These are phyloP conservation scores for Mythimna lalbum DNA, from an alignment of 2,888 invertebrate genomes.

Conservation along the genomic window DNA sequence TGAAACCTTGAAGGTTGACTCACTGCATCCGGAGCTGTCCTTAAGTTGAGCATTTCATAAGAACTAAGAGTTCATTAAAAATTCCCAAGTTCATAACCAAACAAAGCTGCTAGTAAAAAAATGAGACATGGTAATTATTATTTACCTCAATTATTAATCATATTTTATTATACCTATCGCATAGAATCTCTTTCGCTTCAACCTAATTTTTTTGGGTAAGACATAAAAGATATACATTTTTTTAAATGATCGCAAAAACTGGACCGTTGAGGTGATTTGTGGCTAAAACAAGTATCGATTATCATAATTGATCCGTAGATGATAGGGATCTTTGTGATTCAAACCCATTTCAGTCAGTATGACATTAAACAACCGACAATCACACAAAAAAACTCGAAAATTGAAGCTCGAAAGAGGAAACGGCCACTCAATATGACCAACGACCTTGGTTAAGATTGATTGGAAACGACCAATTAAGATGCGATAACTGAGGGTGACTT, in stretches of 20 bases:
- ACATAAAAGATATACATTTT: no score
- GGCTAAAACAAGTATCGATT: not conserved
- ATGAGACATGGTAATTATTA: not conserved
- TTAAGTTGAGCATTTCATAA: conserved; percentile 36
- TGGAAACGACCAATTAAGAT: conserved; percentile 5
- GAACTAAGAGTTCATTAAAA: conserved; percentile 36
- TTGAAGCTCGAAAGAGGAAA: conserved; percentile 27
- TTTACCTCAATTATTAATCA: conserved; percentile 27
- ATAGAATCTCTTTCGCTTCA: not conserved
- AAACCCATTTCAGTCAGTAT: not conserved
- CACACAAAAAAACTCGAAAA: conserved; percentile 27
- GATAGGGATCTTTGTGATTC: conserved; percentile 14
- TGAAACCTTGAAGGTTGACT: conserved; percentile 48
- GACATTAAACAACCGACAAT: conserved; percentile 29
- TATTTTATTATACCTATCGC: conserved; percentile 2
- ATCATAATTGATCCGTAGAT: conserved; percentile 26
- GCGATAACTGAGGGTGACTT: not conserved
- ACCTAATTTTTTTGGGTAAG: not conserved
- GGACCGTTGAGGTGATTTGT: conserved; percentile 1
- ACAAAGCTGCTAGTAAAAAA: conserved; percentile 1
- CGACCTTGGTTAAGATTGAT: conserved; percentile 17
- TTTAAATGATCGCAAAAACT: not conserved
- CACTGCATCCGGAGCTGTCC: conserved; percentile 21
- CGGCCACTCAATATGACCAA: not conserved
- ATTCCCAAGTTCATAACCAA: conserved; percentile 19